Evolutionary conservation across 1,140 invertebrate species (phyloP).

Genomic region (Choristoneura fumiferana): DNA sequence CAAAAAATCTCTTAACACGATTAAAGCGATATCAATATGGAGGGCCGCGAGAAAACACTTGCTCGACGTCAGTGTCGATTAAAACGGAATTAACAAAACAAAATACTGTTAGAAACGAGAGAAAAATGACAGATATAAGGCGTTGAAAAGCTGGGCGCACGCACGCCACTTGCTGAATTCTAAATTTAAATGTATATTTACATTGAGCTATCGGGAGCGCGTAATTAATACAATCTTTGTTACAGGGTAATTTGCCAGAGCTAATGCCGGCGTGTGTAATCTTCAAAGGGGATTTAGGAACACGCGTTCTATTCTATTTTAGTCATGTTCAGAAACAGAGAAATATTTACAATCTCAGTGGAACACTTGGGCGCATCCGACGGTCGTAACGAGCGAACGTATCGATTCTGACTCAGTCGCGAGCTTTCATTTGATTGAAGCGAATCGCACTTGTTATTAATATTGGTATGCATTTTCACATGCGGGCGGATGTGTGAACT

Average conservation of each 20-base stretch:
- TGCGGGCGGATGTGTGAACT: too few species aligned
- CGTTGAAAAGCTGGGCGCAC: constrained; percentile 49
- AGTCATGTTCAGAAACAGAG: constrained; percentile 75
- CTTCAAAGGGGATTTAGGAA: constrained; percentile 78
- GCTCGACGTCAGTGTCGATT: constrained; percentile 54
- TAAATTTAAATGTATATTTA: constrained; percentile 74
- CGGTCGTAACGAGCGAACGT: constrained; percentile 70
- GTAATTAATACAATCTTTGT: constrained; percentile 79
- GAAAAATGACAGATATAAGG: constrained; percentile 71
- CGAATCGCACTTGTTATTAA: constrained; percentile 32
- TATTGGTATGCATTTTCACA: too few species aligned
- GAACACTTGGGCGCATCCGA: constrained; percentile 76
- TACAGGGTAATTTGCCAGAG: constrained; percentile 77
- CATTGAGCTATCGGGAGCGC: constrained; percentile 70
- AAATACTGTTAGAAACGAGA: constrained; percentile 49
- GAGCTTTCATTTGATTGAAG: constrained; percentile 56
- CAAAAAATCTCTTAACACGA: not conserved
- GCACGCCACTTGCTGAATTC: constrained; percentile 56
- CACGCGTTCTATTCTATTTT: constrained; percentile 76
- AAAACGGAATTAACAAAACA: constrained; percentile 55
- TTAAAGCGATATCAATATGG: constrained; percentile 27
- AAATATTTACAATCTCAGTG: constrained; percentile 78
- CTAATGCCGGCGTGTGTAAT: constrained; percentile 77
- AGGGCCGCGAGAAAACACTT: constrained; percentile 37
- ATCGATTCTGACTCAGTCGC: constrained; percentile 66